These are phyloP conservation scores for Troglohyphantes excavatus DNA, from an alignment of 2,888 invertebrate species.

Conservation along the genomic window DNA sequence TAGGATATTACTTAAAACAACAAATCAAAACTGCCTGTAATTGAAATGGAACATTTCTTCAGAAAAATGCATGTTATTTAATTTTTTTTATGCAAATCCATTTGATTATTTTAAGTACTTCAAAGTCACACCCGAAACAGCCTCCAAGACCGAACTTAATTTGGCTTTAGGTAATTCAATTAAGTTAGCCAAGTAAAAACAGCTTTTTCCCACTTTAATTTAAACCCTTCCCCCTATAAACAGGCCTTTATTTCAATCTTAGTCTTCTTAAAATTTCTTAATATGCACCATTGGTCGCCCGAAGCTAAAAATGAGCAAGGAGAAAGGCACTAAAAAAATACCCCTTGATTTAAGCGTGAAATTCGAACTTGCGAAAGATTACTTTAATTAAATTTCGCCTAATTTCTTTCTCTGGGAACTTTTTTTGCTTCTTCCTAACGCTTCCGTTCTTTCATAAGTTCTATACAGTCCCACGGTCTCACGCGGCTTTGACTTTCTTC, in stretches of 20 bases:
- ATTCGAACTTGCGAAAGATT: conserved; percentile 23
- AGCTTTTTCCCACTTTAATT: conserved; percentile 1
- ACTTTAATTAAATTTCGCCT: conserved; percentile 44
- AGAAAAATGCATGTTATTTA: not conserved
- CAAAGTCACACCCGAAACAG: not conserved
- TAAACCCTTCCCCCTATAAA: not conserved
- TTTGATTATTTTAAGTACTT: not conserved
- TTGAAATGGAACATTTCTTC: no score
- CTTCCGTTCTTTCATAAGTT: not conserved
- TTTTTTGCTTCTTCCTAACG: not conserved
- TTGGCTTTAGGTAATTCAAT: not conserved
- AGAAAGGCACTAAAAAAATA: not conserved
- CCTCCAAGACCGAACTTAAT: not conserved
- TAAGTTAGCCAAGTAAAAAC: not conserved
- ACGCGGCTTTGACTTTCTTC: conserved; percentile 10
- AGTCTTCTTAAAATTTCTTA: conserved; percentile 8
- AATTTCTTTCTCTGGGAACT: not conserved
- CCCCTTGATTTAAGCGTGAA: conserved; percentile 16
- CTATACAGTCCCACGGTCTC: not conserved
- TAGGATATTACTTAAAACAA: no score
- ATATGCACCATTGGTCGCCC: not conserved
- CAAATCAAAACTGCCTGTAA: no score
- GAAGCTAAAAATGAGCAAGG: not conserved
- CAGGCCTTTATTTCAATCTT: not conserved
- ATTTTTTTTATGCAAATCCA: not conserved